phyloP scores from a whole-genome alignment of 2,797 vertebrate species.

The Urophycis tenuis region DNA sequence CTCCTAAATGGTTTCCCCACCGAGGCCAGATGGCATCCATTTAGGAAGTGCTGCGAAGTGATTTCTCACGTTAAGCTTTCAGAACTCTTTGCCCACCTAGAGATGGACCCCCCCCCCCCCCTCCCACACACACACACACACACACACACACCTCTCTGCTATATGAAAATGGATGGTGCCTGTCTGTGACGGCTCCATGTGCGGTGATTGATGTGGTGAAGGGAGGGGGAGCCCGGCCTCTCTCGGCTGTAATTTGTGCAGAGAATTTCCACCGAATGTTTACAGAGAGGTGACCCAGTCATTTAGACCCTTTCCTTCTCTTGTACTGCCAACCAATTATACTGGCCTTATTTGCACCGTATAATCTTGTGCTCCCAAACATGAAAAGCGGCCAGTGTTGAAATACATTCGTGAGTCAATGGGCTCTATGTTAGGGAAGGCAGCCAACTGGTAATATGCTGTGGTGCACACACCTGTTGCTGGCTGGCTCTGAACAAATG shows the following conservation, averaged over 20 bases:
- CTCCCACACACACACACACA: slow-evolving; percentile 12
- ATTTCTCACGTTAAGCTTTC: slow-evolving; percentile 44
- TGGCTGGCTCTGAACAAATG: neutral
- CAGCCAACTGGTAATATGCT: neutral
- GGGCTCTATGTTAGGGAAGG: neutral
- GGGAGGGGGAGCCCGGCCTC: neutral
- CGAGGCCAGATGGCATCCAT: slow-evolving; percentile 55
- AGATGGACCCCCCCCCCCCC: slow-evolving; percentile 16
- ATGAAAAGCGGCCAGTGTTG: neutral
- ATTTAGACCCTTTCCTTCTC: slow-evolving; percentile 13
- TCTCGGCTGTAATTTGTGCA: slow-evolving; percentile 33
- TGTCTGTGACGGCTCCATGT: slow-evolving; percentile 35
- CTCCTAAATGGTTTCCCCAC: slow-evolving; percentile 47
- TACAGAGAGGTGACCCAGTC: slow-evolving; percentile 17
- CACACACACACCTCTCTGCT: slow-evolving; percentile 10
- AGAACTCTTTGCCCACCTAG: slow-evolving; percentile 37
- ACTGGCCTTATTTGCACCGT: slow-evolving; percentile 15
- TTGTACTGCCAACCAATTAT: slow-evolving; percentile 18
- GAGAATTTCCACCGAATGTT: slow-evolving; percentile 28
- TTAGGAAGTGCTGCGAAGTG: slow-evolving; percentile 42
- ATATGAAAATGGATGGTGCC: slow-evolving; percentile 37
- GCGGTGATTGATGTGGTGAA: slow-evolving; percentile 41
- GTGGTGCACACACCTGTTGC: neutral
- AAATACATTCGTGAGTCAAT: neutral
- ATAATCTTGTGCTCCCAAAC: neutral